Evolutionary conservation across 1,140 invertebrate genomes (phyloP), one percentile per base, ranked within the genome.

Genomic region (Lepidurus couesii): DNA sequence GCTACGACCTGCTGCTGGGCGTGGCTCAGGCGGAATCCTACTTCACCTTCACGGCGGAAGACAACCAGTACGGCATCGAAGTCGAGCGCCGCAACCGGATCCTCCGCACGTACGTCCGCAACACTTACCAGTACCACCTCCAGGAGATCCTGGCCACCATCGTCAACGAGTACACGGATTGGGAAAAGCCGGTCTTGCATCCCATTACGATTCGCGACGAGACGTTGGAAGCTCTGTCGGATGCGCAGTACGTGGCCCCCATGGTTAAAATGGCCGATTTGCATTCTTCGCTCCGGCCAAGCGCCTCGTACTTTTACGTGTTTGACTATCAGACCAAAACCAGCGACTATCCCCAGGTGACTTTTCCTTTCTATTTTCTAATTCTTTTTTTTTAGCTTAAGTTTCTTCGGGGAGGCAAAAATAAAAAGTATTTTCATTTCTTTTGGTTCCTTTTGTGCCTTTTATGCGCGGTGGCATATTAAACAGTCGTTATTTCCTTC

Each of bases 141-240:
- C 86, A 88, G 80, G 88, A 90, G 82, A 88, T 90, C 73, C 86
- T 87, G 77, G 86, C 89, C 34, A 88, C 89, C 13, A 85, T 90
- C 7, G 92, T 98, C 81, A 98, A 98, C 85, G 95, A 98, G 84
- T 99, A 99, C 85, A 98, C 95, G 3, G 95, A 98, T 84, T 98
- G 96, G 96, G 95, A 97, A 83, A 88, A 93, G 81, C 94, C 95
- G 3, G 91, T 95, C 9, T 93, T 95, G 83, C 94, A 97, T 89
- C 95, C 95, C 42, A 92, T 95, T 81, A 94, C 93, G 85, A 93
- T 96, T 73, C 89, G 97, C 65, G 95, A 98, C 84, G 95, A 96
- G 85, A 95, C 96, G 0, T 86, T 98, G 73, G 95, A 97, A 84
- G 93, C 97, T 2, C 86, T 99, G 1, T 94, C 93, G 53, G 98